Conservation (phyloP, 2,888 invertebrate species). For the Aplocera efformata region DNA sequence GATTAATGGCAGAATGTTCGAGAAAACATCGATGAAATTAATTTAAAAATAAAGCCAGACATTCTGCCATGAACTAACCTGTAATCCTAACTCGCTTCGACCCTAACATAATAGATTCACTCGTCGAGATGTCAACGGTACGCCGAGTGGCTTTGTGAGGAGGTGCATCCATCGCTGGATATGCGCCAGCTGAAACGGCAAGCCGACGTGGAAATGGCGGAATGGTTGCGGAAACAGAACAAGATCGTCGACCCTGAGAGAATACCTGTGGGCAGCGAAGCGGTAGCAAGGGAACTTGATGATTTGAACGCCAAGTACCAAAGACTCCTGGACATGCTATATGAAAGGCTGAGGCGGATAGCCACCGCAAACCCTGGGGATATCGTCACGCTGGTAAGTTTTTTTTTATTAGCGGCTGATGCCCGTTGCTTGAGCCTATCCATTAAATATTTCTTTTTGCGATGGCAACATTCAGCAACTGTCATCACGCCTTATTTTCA, state of each 20-base stretch:
- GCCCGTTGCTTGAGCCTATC: constrained; percentile 4
- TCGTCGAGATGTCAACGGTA: constrained; percentile 92
- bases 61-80: constrained; percentile 63
- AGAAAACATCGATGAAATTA: background rate
- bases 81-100: constrained; percentile 75
- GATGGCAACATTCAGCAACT: constrained; percentile 13
- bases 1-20: constrained; percentile 32
- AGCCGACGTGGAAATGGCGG: constrained; percentile 62
- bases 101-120: constrained; percentile 86
- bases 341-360: constrained; percentile 85
- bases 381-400: constrained; percentile 87
- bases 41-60: constrained; percentile 27
- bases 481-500: constrained; percentile 5
- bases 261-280: constrained; percentile 83
- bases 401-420: constrained; percentile 13
- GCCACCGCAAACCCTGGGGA: constrained; percentile 85
- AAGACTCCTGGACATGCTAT: constrained; percentile 84
- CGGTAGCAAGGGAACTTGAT: constrained; percentile 88
- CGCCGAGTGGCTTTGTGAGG: constrained; percentile 90
- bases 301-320: constrained; percentile 90
- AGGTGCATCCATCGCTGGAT: constrained; percentile 90
- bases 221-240: constrained; percentile 55
- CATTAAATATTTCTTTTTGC: too few species aligned
- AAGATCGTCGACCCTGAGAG: constrained; percentile 47
- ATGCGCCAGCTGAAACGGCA: constrained; percentile 64